Conservation (phyloP, 2,113 vertebrate genomes). For the Alectura lathami region DNA sequence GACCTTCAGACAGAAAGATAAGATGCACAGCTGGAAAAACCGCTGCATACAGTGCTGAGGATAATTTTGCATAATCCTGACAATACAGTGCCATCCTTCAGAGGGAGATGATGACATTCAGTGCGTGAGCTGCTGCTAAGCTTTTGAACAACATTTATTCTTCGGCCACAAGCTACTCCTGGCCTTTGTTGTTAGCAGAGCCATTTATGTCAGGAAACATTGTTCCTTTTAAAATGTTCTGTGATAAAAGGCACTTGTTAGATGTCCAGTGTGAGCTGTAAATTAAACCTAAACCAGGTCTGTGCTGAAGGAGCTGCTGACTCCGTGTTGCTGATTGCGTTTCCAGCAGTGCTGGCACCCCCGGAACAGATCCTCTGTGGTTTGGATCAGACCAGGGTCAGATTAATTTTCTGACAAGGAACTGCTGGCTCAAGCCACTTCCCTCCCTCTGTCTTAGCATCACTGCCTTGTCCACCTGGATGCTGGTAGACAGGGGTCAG, state of each 20-base stretch:
- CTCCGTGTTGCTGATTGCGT: neutral
- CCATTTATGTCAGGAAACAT: conserved; percentile 31
- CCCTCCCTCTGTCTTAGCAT: conserved; percentile 44
- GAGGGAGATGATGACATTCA: neutral
- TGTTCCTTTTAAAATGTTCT: neutral
- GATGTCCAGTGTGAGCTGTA: conserved; percentile 12
- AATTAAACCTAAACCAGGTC: neutral
- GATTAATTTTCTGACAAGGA: conserved; percentile 43
- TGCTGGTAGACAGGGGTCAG: conserved; percentile 41
- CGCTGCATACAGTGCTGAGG: neutral
- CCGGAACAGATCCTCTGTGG: neutral
- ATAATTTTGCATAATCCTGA: conserved; percentile 31
- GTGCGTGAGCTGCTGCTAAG: neutral
- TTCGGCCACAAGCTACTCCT: neutral
- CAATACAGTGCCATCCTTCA: neutral
- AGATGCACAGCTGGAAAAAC: neutral
- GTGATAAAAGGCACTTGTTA: conserved; percentile 13
- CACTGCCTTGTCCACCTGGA: conserved; percentile 44
- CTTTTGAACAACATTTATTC: neutral
- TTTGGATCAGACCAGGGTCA: conserved; percentile 28
- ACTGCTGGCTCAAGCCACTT: conserved; percentile 2
- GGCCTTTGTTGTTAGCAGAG: neutral
- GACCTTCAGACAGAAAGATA: neutral
- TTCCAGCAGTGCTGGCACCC: conserved; percentile 30
- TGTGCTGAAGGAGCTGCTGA: conserved; percentile 28